Conservation (phyloP, 2,888 invertebrate species). For the Sepioteuthis lessoniana region DNA sequence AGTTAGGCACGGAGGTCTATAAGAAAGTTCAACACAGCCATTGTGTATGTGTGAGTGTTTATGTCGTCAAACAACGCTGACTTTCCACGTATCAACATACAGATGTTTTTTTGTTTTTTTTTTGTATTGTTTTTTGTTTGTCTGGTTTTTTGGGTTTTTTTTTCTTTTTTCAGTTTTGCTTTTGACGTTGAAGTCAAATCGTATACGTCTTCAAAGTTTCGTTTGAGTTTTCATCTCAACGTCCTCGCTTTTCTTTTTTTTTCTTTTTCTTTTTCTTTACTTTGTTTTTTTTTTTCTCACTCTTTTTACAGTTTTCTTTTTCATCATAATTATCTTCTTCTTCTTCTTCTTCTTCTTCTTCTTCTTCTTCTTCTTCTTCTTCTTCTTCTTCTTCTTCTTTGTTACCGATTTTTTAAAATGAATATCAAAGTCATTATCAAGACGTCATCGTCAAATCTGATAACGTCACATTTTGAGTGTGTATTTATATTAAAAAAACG, state of each 20-base stretch:
- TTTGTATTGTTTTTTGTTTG: no score
- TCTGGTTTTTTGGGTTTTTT: no score
- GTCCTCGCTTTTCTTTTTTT: neutral
- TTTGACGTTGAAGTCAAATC: neutral
- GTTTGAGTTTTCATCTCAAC: neutral
- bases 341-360: neutral
- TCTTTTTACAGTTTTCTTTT: no score
- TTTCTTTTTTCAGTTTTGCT: no score
- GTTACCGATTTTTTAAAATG: neutral
- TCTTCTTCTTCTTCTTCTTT: neutral
- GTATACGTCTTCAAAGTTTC: neutral
- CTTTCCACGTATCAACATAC: slow-evolving; percentile 1
- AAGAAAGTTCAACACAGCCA: slow-evolving; percentile 46
- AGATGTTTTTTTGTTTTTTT: neutral
- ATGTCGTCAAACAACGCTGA: neutral
- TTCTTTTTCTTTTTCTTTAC: neutral
- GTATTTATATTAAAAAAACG: no score
- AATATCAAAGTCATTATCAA: neutral
- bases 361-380: no score
- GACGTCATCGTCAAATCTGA: neutral
- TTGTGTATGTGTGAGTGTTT: slow-evolving; percentile 39
- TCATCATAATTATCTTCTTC: neutral
- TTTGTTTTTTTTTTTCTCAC: no score
- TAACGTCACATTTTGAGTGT: neutral
- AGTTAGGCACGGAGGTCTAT: slow-evolving; percentile 23